Evolutionary conservation across 2,113 vertebrate species (phyloP), one percentile per base, ranked within the genome.

Genomic region (Asarcornis scutulata): DNA sequence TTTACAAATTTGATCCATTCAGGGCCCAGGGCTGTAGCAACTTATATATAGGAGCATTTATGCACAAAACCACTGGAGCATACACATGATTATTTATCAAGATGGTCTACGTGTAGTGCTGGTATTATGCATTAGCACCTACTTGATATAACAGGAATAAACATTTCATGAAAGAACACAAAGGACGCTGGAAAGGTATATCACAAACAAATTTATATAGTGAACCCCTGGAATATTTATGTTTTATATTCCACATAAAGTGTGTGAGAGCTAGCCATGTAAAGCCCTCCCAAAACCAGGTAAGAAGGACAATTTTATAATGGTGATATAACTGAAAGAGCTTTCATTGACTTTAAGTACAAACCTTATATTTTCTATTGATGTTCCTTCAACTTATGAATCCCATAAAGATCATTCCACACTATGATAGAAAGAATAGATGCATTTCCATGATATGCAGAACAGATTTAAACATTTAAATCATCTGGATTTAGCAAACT

Each of bases 181-280:
- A 60, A 53, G 82, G 91, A 17, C 83, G 56, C 50, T 32, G 64
- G 84, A 46, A 68, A 64, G 79, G 78, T 97, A 59, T 50, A 87
- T 36, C 63, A 80, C 75, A 69, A 40, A 63, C 69, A 69, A 9
- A 25, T 75, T 58, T 86, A 93, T 83, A 58, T 89, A 79, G 92
- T 79, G 94, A 97, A 80, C 87, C 73, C 81, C 5, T 26, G 74
- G 74, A 84, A 89, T 95, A 83, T 95, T 97, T 96, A 96, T 88
- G 74, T 64, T 77, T 62, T 17, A 21, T 36, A 29, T 88, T 96
- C 90, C 83, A 76, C 2, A 1, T 68, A 50, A 94, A 92, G 84
- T 72, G 76, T 31, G 58, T 10, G 60, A 44, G 66, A 75, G 83
- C 34, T 63, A 31, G 50, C 83, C 86, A 27, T 80, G 84, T 66